Evolutionary conservation across 2,113 vertebrate species (phyloP).

Genomic region (Grus americana): DNA sequence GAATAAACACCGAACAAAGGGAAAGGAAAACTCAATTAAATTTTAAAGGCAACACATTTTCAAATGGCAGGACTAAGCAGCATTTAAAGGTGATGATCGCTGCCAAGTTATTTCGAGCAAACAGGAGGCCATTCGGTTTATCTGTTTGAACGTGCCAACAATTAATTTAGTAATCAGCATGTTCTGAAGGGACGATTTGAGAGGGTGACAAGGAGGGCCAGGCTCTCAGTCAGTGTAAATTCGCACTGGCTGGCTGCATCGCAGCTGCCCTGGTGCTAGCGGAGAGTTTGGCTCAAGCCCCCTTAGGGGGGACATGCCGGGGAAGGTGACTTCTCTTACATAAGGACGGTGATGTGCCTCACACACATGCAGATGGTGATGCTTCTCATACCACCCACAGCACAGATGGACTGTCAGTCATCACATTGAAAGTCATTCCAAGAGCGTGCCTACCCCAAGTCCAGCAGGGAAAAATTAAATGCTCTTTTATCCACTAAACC

Average conservation of each 20-base stretch:
- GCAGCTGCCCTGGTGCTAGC: fast-evolving
- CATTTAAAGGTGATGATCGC: background rate
- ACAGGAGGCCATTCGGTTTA: background rate
- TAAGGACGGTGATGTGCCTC: slow-evolving; percentile 6
- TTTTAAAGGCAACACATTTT: slow-evolving; percentile 5
- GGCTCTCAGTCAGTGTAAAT: background rate
- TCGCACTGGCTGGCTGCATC: fast-evolving
- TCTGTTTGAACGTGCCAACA: background rate
- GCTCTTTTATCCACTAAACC: background rate
- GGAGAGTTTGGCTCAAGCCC: background rate
- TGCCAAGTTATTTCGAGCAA: background rate
- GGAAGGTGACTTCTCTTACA: background rate
- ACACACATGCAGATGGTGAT: slow-evolving; percentile 57
- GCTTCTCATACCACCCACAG: slow-evolving; percentile 49
- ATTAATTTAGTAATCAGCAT: slow-evolving; percentile 15
- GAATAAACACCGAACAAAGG: slow-evolving; percentile 2
- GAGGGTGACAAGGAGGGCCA: background rate
- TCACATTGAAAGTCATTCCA: slow-evolving; percentile 33
- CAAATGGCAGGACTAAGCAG: background rate
- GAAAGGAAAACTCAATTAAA: slow-evolving; percentile 12
- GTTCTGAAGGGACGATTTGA: background rate
- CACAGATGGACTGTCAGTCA: slow-evolving; percentile 69
- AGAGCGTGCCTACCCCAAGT: background rate
- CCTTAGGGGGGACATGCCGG: background rate
- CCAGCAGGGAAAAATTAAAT: slow-evolving; percentile 27